These are phyloP conservation scores for Microtus ochrogaster DNA, from an alignment of 2,113 vertebrate species.

Conservation along the genomic window DNA sequence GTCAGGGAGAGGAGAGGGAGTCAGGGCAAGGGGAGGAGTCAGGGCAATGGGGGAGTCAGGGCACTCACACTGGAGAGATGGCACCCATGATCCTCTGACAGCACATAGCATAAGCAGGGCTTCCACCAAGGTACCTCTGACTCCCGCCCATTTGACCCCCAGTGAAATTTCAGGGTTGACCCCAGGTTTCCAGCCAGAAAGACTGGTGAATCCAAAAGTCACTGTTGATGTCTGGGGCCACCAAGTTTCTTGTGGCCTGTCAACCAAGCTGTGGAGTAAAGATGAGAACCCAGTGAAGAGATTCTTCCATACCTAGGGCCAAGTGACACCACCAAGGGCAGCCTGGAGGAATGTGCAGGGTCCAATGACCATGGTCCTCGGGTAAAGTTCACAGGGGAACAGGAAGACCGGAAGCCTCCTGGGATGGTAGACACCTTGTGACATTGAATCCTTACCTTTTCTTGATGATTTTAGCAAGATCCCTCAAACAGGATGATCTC, in stretches of 20 bases:
- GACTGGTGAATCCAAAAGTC: too few species aligned
- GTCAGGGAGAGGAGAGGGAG: too few species aligned
- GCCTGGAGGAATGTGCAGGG: rapidly evolving
- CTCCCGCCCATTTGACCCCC: neutral
- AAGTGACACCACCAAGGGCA: neutral
- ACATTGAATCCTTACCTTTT: neutral
- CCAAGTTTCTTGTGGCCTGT: too few species aligned
- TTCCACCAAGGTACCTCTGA: neutral
- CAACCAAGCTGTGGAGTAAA: neutral
- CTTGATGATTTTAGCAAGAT: neutral
- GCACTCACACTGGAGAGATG: rapidly evolving
- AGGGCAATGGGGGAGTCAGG: neutral
- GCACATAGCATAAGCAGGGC: neutral
- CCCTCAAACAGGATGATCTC: neutral
- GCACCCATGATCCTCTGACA: neutral
- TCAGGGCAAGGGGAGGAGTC: neutral
- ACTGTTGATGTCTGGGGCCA: neutral
- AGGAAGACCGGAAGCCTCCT: rapidly evolving
- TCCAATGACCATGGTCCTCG: rapidly evolving
- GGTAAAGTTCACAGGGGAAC: neutral
- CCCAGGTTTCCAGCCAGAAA: too few species aligned
- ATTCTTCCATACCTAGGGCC: neutral
- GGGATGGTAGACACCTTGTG: rapidly evolving
- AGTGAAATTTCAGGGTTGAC: neutral
- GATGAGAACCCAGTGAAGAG: rapidly evolving